Evolutionary conservation across 2,113 vertebrate genomes (phyloP).

Genomic region (Pelusios castaneus): DNA sequence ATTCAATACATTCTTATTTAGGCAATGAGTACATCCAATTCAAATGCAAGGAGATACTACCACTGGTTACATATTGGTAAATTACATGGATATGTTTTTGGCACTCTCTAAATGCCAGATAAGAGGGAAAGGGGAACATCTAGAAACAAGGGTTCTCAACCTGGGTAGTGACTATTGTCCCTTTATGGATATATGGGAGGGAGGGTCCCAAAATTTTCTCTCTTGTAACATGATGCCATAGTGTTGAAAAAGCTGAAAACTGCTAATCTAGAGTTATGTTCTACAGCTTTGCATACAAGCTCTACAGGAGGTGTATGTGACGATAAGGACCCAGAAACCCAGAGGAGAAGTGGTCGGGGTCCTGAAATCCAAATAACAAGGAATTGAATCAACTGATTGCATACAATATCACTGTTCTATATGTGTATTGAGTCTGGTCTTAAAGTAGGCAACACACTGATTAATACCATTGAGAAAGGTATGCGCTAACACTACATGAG

Average conservation of each 20-base stretch:
- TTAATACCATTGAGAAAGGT: neutral
- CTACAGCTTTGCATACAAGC: neutral
- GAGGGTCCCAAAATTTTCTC: neutral
- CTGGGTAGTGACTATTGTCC: neutral
- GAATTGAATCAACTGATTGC: neutral
- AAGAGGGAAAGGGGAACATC: neutral
- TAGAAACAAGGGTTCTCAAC: neutral
- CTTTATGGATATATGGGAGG: neutral
- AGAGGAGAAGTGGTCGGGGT: neutral
- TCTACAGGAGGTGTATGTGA: neutral
- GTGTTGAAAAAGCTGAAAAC: neutral
- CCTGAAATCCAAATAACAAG: neutral
- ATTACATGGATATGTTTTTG: neutral
- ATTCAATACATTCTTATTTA: rapidly evolving
- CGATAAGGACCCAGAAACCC: neutral
- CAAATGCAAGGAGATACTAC: neutral
- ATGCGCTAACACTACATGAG: neutral
- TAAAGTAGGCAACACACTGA: neutral
- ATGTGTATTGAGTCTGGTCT: neutral
- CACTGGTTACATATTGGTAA: neutral
- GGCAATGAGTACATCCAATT: neutral
- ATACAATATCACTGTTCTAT: neutral
- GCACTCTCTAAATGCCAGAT: neutral
- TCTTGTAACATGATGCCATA: rapidly evolving
- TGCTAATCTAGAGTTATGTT: neutral